Evolutionary conservation across 1,140 invertebrate species (phyloP).

Genomic region (Drosophila setifemur): DNA sequence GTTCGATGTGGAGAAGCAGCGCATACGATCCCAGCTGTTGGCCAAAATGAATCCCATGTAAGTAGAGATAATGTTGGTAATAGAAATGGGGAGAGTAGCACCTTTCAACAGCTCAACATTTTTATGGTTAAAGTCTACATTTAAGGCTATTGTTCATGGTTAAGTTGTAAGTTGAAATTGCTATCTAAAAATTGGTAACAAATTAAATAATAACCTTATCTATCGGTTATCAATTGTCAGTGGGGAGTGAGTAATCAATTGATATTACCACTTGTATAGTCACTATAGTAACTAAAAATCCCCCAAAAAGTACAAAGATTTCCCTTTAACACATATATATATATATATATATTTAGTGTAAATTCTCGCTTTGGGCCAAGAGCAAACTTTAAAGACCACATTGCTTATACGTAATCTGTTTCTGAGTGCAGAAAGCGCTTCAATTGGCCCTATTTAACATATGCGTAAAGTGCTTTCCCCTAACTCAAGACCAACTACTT

Average conservation of each 20-base stretch:
- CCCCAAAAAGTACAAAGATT: not conserved
- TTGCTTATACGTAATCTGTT: slow-evolving; percentile 40
- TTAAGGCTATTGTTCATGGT: not conserved
- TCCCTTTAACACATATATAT: not conserved
- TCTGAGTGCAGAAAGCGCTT: slow-evolving; percentile 15
- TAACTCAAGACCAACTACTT: slow-evolving; percentile 45
- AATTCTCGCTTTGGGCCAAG: slow-evolving; percentile 5
- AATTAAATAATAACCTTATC: not conserved
- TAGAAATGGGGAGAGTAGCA: not conserved
- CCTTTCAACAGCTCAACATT: not conserved
- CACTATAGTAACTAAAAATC: not conserved
- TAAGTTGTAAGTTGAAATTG: not conserved
- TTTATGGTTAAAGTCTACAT: not conserved
- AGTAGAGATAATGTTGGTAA: slow-evolving; percentile 46
- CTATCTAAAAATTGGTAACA: not conserved
- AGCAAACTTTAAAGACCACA: slow-evolving; percentile 18
- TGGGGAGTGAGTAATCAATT: not conserved
- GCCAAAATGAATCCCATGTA: slow-evolving; percentile 82
- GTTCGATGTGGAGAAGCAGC: slow-evolving; percentile 64
- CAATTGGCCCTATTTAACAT: slow-evolving; percentile 74
- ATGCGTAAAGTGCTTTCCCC: slow-evolving; percentile 57
- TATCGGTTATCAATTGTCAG: not conserved
- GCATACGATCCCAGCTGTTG: slow-evolving; percentile 73
- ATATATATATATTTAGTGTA: too few species aligned
- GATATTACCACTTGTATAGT: not conserved